Percentiles rank a stretch among this genome's conserved stretches.
Conservation (phyloP, 92 coral and sea anemone genomes). For the Palythoa grandiflora region DNA sequence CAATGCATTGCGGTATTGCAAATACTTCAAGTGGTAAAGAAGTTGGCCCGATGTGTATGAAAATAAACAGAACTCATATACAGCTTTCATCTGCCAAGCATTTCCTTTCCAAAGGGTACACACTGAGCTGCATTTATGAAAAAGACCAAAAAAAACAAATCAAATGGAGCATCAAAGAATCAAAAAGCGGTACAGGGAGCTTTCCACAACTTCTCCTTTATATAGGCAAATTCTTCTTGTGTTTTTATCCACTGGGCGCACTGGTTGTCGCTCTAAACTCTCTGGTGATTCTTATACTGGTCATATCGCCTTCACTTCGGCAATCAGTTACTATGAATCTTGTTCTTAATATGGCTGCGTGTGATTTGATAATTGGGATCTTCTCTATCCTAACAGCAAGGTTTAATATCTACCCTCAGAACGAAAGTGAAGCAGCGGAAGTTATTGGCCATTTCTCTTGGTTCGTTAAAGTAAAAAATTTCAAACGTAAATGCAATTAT, state of each 20-base stretch:
- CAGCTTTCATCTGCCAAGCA: background rate
- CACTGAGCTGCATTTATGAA: background rate
- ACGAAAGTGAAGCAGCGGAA: background rate
- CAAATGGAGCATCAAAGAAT: background rate
- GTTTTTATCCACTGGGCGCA: background rate
- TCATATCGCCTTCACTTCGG: background rate
- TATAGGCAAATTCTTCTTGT: background rate
- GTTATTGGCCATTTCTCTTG: background rate
- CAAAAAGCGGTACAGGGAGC: background rate
- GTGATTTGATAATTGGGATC: constrained; percentile 8
- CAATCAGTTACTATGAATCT: constrained; percentile 38
- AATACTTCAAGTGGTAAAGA: background rate
- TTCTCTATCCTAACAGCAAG: no score
- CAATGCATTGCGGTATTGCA: constrained; percentile 29
- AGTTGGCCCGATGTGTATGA: constrained; percentile 9
- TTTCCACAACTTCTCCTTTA: background rate
- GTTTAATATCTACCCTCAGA: background rate
- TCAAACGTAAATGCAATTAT: background rate
- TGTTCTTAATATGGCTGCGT: constrained; percentile 30
- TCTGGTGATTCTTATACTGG: background rate
- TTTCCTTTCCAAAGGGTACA: background rate
- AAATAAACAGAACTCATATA: background rate
- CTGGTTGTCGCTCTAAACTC: background rate
- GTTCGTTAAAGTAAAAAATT: background rate
- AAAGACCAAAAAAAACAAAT: background rate